These are phyloP conservation scores for Gnathonemus echidnorhynchus DNA, from an alignment of 2,113 vertebrate genomes.

Conservation along the genomic window DNA sequence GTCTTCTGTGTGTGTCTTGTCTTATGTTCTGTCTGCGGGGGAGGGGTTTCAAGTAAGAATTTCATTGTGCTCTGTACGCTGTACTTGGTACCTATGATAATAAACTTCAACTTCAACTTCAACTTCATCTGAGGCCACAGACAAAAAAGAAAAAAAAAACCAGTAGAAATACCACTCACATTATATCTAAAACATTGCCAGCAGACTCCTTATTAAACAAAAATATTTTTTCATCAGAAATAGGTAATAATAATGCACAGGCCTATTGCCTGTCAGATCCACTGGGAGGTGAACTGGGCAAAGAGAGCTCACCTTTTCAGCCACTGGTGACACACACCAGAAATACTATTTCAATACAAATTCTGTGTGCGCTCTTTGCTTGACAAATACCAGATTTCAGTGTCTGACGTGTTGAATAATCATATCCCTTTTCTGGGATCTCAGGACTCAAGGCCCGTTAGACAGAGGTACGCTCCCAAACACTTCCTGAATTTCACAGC, in stretches of 20 bases:
- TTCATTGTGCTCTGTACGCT: too few relatives aligned
- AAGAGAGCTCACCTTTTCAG: background rate
- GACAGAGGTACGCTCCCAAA: background rate
- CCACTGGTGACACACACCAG: background rate
- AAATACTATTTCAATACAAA: background rate
- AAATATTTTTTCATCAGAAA: background rate
- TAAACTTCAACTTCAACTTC: too few relatives aligned
- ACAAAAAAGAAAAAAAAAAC: background rate
- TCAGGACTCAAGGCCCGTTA: background rate
- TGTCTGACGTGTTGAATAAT: background rate
- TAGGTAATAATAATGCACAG: background rate
- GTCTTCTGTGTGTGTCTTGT: too few relatives aligned
- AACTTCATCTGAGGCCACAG: background rate
- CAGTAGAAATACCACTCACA: background rate
- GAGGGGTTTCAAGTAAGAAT: too few relatives aligned
- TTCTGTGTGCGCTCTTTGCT: background rate
- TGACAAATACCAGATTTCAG: background rate
- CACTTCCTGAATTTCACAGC: background rate
- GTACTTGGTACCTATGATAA: too few relatives aligned
- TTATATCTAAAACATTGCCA: background rate
- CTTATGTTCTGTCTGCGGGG: too few relatives aligned
- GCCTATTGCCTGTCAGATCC: background rate
- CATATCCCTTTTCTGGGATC: background rate
- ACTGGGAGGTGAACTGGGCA: background rate
- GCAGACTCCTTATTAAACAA: background rate